Conservation (phyloP, 2,797 vertebrate genomes). For the Enteromius paludinosus region DNA sequence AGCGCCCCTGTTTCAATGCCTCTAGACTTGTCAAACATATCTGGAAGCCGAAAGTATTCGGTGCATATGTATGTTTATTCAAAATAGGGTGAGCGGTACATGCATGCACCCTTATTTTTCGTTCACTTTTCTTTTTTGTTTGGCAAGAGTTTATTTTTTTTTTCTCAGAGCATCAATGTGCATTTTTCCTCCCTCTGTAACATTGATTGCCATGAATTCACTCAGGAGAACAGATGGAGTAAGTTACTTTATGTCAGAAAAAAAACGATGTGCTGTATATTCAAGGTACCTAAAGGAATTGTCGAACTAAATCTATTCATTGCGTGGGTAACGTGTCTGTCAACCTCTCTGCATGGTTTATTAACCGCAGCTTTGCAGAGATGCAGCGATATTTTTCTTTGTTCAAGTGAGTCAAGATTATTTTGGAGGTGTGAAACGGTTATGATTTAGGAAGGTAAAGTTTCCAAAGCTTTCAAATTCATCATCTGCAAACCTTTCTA, state of each 20-base stretch:
- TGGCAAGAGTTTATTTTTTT: neutral
- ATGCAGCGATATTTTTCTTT: constrained; percentile 2
- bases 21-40: constrained; percentile 32
- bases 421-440: constrained; percentile 12
- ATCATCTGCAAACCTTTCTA: neutral
- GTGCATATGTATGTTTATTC: constrained; percentile 22
- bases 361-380: constrained; percentile 12
- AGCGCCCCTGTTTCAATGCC: constrained; percentile 4
- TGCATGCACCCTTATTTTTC: neutral
- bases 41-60: constrained; percentile 2
- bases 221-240: constrained; percentile 33
- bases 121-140: neutral
- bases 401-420: neutral
- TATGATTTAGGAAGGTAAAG: neutral
- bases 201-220: constrained; percentile 18
- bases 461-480: neutral
- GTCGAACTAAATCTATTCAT: constrained; percentile 17
- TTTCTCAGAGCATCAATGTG: neutral
- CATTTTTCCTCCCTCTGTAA: constrained; percentile 1
- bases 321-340: constrained; percentile 32
- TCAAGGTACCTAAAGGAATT: constrained; percentile 23
- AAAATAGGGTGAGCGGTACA: constrained; percentile 18
- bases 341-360: constrained; percentile 6
- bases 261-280: constrained; percentile 20
- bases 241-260: constrained; percentile 1